Conservation (phyloP, 2,888 invertebrate species). For the Odontocolon sp. region DNA sequence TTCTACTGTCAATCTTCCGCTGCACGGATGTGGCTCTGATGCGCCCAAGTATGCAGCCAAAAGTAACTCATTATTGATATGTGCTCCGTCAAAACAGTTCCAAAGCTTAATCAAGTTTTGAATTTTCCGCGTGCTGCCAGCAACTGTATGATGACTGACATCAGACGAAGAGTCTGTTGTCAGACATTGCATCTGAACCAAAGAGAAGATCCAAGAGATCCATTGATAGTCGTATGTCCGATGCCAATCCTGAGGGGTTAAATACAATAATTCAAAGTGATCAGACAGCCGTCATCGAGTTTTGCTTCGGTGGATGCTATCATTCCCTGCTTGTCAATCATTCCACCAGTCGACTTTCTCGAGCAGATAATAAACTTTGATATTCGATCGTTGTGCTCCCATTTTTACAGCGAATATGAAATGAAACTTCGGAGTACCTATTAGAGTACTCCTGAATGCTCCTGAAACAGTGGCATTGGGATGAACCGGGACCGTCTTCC, state of each 20-base stretch:
- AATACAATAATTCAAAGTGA: conserved; percentile 1
- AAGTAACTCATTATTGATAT: conserved; percentile 38
- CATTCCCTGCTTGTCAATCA: conserved; percentile 11
- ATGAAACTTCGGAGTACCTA: conserved; percentile 16
- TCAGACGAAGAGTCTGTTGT: not conserved
- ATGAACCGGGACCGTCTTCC: conserved; percentile 23
- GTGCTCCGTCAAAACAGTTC: conserved; percentile 17
- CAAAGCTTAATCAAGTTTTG: not conserved
- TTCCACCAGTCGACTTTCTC: not conserved
- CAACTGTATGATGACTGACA: not conserved
- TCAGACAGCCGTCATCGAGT: not conserved
- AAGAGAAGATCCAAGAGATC: not conserved
- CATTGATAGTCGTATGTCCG: not conserved
- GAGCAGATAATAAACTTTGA: conserved; percentile 29
- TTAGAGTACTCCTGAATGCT: conserved; percentile 50
- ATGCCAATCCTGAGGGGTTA: not conserved
- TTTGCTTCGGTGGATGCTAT: conserved; percentile 6
- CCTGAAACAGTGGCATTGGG: too few species aligned
- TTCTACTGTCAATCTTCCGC: not conserved
- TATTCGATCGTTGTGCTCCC: conserved; percentile 24
- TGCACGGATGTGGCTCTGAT: not conserved
- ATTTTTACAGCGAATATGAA: conserved; percentile 18
- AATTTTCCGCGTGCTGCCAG: not conserved
- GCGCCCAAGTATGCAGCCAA: not conserved
- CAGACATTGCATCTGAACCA: not conserved